Percentiles rank a stretch among this genome's conserved stretches.
These are phyloP conservation scores for Frankliniella intonsa DNA, from an alignment of 2,888 invertebrate genomes.

Conservation along the genomic window DNA sequence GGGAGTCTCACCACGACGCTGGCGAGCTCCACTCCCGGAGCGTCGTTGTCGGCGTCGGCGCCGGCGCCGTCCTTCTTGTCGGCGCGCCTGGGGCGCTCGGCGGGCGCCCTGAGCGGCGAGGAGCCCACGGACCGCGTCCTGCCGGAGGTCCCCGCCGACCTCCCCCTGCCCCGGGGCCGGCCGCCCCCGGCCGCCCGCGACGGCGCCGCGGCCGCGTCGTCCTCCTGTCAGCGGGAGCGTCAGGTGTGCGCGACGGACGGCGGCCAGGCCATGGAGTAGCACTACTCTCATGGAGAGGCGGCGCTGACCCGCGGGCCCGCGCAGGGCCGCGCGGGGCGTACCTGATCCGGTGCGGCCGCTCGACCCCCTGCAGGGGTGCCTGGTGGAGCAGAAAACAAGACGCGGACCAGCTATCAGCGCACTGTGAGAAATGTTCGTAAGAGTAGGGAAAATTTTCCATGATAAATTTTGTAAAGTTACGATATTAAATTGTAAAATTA, in stretches of 20 bases:
- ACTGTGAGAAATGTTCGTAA: too few species aligned
- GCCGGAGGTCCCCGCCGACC: background rate
- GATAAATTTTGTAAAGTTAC: too few species aligned
- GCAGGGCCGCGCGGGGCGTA: too few species aligned
- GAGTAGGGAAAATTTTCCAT: too few species aligned
- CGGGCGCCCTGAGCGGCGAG: background rate
- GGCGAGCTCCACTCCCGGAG: constrained; percentile 5
- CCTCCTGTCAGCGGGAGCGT: background rate
- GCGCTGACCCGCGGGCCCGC: too few species aligned
- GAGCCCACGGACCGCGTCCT: background rate
- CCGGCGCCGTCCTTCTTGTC: background rate
- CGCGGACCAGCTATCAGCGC: background rate
- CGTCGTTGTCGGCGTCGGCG: background rate
- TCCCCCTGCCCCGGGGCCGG: background rate
- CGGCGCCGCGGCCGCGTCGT: background rate
- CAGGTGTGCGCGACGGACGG: too few species aligned
- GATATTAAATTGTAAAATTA: too few species aligned
- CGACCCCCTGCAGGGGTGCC: background rate
- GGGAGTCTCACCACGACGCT: background rate
- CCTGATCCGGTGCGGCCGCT: too few species aligned
- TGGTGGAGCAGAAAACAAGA: background rate
- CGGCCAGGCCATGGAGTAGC: too few species aligned
- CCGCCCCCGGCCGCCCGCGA: background rate
- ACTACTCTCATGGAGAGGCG: too few species aligned
- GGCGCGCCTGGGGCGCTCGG: background rate